Percentiles rank a stretch among this genome's conserved stretches.
Evolutionary conservation across 2,113 vertebrate genomes (phyloP).

Genomic region (Perognathus longimembris): DNA sequence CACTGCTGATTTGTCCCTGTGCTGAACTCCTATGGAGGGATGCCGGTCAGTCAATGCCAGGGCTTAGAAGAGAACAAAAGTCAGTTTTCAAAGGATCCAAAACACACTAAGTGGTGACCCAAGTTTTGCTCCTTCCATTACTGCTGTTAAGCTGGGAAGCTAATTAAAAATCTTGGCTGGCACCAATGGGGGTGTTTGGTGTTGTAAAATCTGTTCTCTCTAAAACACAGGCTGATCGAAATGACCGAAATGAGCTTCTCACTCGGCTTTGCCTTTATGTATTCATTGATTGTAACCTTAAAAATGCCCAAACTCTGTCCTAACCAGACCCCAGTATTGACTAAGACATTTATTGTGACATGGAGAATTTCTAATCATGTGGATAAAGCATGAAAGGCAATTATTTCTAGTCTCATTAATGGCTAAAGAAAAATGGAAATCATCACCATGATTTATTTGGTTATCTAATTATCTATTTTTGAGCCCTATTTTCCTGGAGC

Average conservation of each 20-base stretch:
- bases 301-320: conserved; percentile 13
- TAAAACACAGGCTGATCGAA: background rate
- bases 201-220: conserved; percentile 19
- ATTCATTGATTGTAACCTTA: conserved; percentile 63
- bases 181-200: background rate
- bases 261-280: background rate
- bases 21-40: conserved; percentile 10
- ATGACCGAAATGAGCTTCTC: background rate
- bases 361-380: conserved; percentile 43
- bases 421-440: conserved; percentile 48
- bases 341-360: conserved; percentile 8
- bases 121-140: conserved; percentile 42
- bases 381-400: background rate
- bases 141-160: conserved; percentile 37
- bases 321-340: background rate
- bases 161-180: conserved; percentile 73
- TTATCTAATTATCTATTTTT: conserved; percentile 55
- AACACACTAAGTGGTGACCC: conserved; percentile 63
- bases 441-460: background rate
- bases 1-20: conserved; percentile 22
- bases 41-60: background rate
- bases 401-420: conserved; percentile 61
- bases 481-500: conserved; percentile 39
- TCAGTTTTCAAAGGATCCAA: conserved; percentile 68
- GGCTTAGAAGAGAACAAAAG: conserved; percentile 61